Evolutionary conservation across 2,888 invertebrate genomes (phyloP).

Genomic region (Xylophagus ater): DNA sequence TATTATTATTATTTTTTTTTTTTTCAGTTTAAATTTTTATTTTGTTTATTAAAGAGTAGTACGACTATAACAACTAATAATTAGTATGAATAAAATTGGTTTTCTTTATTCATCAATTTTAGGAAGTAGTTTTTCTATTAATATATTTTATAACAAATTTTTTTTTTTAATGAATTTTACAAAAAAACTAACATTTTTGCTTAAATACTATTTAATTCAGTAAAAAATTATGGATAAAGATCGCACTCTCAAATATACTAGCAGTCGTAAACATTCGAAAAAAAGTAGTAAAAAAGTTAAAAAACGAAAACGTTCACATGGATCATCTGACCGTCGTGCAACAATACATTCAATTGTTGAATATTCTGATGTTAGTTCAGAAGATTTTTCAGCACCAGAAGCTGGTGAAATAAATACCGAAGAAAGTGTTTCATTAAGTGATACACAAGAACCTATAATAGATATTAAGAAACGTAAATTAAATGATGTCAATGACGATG

Average conservation of each 20-base stretch:
- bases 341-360: conserved; percentile 40
- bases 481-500: conserved; percentile 12
- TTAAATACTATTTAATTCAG: no score
- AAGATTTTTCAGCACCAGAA: conserved; percentile 80
- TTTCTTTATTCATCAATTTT: no score
- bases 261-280: conserved; percentile 18
- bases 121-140: no score
- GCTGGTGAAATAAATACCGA: conserved; percentile 81
- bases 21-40: no score
- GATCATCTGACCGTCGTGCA: conserved; percentile 3
- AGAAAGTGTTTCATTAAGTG: conserved; percentile 44
- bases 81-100: no score
- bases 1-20: no score
- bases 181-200: no score
- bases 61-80: no score
- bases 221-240: conserved; percentile 20
- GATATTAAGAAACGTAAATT: neutral
- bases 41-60: no score
- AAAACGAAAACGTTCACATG: conserved; percentile 19
- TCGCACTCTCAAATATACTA: conserved; percentile 15
- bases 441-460: conserved; percentile 3
- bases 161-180: no score
- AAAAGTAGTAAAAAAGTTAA: conserved; percentile 18
- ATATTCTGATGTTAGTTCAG: conserved; percentile 87
- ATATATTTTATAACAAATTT: no score